phyloP scores from a whole-genome alignment of 1,140 invertebrate genomes.

The Gonioctena quinquepunctata region DNA sequence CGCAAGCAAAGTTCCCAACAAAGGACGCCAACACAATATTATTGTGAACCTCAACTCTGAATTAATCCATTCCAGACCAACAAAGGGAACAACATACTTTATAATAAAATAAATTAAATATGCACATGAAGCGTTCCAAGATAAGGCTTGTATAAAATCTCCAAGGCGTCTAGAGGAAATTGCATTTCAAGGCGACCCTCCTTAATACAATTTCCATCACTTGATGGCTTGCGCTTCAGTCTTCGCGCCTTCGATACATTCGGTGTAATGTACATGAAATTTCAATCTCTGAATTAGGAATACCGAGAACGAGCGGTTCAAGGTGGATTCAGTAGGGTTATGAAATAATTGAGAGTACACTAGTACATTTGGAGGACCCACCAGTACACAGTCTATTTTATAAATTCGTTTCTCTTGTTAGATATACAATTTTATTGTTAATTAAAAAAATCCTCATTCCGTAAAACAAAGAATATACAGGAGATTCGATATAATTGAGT shows the following conservation, averaged over 20 bases:
- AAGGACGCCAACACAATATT: not conserved
- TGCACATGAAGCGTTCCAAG: constrained; percentile 15
- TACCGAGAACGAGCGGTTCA: not conserved
- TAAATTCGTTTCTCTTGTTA: too few relatives aligned
- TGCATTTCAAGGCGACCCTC: constrained; percentile 17
- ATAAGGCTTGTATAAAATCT: constrained; percentile 18
- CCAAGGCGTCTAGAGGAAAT: constrained; percentile 17
- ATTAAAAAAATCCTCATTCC: too few relatives aligned
- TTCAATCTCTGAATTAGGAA: not conserved
- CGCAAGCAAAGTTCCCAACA: too few relatives aligned
- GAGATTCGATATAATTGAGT: too few relatives aligned
- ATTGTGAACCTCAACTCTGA: not conserved
- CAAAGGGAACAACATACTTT: constrained; percentile 15
- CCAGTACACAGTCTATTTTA: too few relatives aligned
- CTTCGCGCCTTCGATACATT: constrained; percentile 7
- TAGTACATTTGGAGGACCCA: too few relatives aligned
- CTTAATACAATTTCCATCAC: constrained; percentile 16
- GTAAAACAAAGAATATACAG: too few relatives aligned
- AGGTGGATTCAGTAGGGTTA: too few relatives aligned
- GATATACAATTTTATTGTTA: too few relatives aligned
- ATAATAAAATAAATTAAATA: constrained; percentile 18
- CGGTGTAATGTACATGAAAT: not conserved
- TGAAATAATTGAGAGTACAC: too few relatives aligned
- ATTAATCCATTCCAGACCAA: not conserved
- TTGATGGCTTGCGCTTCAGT: constrained; percentile 14